These are phyloP conservation scores for Cacatua alba DNA, from an alignment of 2,113 vertebrate species.

Conservation along the genomic window DNA sequence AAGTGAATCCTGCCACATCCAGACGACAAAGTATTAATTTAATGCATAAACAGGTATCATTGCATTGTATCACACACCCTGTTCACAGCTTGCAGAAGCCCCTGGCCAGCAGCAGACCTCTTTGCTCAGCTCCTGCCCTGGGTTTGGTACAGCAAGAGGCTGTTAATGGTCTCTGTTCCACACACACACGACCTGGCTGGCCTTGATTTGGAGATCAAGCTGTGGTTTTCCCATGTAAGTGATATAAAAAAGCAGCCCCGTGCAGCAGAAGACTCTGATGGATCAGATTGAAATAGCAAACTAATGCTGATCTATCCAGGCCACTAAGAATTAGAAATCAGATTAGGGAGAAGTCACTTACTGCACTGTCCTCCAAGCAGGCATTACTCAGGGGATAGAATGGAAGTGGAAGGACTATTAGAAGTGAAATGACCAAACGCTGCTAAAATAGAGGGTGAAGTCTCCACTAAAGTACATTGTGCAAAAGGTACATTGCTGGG, in stretches of 20 bases:
- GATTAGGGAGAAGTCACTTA: conserved; percentile 52
- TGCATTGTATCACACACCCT: background rate
- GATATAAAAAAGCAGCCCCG: background rate
- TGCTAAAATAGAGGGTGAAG: background rate
- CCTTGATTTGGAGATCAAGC: background rate
- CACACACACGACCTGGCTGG: background rate
- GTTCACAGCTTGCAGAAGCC: background rate
- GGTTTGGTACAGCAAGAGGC: background rate
- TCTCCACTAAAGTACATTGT: background rate
- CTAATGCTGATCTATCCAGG: conserved; percentile 61
- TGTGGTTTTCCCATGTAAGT: background rate
- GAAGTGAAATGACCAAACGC: background rate
- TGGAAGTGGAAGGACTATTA: background rate
- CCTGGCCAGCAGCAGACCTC: background rate
- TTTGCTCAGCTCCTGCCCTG: background rate
- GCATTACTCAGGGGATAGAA: background rate
- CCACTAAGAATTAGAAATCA: conserved; percentile 56
- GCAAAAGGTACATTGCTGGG: background rate
- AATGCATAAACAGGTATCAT: background rate
- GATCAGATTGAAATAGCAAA: conserved; percentile 67
- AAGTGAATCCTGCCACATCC: background rate
- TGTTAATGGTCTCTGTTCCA: background rate
- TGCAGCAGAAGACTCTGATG: conserved; percentile 17
- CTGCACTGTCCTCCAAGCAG: conserved; percentile 10
- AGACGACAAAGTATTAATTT: background rate